Evolutionary conservation across 2,797 vertebrate genomes (phyloP).

Genomic region (Pipistrellus pygmaeus): DNA sequence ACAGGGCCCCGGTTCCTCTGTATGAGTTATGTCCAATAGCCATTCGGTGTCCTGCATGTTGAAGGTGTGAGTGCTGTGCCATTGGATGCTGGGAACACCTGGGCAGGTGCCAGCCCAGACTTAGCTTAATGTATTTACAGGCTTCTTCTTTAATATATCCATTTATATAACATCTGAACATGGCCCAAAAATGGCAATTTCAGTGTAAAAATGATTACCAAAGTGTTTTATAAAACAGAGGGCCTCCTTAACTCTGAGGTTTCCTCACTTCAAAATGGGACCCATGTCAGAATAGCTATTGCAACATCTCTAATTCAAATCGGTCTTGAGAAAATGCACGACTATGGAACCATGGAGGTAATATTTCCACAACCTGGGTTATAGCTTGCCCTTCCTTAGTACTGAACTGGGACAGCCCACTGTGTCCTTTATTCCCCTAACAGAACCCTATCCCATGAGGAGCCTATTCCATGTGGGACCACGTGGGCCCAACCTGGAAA

Average conservation of each 20-base stretch:
- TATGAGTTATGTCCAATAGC: background rate
- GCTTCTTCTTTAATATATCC: background rate
- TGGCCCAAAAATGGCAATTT: background rate
- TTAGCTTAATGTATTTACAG: background rate
- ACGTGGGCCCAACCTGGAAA: background rate
- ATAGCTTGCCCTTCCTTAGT: background rate
- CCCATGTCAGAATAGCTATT: background rate
- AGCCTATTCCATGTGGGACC: background rate
- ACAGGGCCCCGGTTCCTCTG: background rate
- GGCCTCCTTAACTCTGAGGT: background rate
- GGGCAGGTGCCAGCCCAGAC: background rate
- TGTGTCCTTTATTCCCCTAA: background rate
- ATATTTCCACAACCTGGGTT: background rate
- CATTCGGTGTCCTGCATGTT: background rate
- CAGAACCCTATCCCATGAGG: background rate
- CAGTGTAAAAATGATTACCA: constrained; percentile 43
- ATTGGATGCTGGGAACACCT: background rate
- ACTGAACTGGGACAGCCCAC: background rate
- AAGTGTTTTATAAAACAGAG: background rate
- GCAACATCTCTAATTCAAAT: background rate
- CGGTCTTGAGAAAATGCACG: background rate
- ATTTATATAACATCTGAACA: background rate
- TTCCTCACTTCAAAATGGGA: background rate
- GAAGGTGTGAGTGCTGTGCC: background rate
- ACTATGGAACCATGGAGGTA: background rate